Percentiles rank a stretch among this genome's conserved stretches.
These are phyloP conservation scores for Zapus hudsonius DNA, from an alignment of 2,113 vertebrate genomes.

Conservation along the genomic window DNA sequence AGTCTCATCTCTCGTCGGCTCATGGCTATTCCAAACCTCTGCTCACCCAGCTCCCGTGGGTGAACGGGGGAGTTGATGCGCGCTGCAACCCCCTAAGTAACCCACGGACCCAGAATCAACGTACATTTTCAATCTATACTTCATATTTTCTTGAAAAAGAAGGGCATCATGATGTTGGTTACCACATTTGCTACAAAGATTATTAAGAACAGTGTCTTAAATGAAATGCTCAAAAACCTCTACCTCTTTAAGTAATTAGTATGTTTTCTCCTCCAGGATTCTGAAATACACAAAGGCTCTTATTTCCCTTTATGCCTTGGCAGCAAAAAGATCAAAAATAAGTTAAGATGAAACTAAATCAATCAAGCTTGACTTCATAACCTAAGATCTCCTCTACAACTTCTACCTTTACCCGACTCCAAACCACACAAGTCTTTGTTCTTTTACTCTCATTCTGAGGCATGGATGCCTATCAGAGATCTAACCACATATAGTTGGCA, in stretches of 20 bases:
- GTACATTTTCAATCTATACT: conserved; percentile 24
- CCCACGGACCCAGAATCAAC: too few species aligned
- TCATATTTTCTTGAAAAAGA: conserved; percentile 33
- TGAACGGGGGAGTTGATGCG: too few species aligned
- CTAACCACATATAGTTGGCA: neutral
- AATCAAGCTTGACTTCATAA: conserved; percentile 35
- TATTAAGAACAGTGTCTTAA: neutral
- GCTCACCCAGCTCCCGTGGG: too few species aligned
- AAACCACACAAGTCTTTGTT: neutral
- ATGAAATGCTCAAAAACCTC: conserved; percentile 15
- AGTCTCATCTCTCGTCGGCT: too few species aligned
- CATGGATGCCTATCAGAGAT: neutral
- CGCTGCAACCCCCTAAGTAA: too few species aligned
- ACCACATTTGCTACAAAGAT: conserved; percentile 17
- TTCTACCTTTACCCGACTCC: neutral
- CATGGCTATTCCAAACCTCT: too few species aligned
- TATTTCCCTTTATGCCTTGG: conserved; percentile 14
- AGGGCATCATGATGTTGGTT: conserved; percentile 21
- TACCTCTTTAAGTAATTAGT: conserved; percentile 40
- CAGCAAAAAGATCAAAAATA: conserved; percentile 34
- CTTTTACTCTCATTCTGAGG: conserved; percentile 13
- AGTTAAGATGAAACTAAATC: conserved; percentile 42
- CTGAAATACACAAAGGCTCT: neutral
- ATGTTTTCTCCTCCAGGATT: conserved; percentile 4
- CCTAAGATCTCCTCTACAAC: neutral